Evolutionary conservation across 2,113 vertebrate genomes (phyloP), one percentile per base, ranked within the genome.

Genomic region (Festucalex cinctus): DNA sequence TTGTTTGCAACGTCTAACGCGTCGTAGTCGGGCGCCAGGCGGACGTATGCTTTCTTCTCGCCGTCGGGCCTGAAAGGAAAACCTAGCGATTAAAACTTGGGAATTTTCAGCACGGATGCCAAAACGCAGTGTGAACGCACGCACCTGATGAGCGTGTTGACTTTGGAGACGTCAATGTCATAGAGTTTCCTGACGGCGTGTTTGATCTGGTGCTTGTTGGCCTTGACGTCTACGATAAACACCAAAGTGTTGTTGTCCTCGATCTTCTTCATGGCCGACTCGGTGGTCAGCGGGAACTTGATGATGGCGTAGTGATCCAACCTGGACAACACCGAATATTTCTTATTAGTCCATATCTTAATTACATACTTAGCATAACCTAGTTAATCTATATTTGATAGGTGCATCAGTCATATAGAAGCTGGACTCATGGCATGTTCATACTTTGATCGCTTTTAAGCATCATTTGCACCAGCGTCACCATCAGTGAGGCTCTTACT

Each of bases 221-320:
- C 96, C 76, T 98, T 98, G 80, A 98, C 94, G 4, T 98, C 96
- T 1, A 98, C 97, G 0, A 98, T 99, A 84, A 99, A 99, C 66
- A 99, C 97, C 58, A 99, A 90, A 0, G 97, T 99, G 82, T 99
- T 99, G 86, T 98, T 99, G 87, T 99, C 97, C 80, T 99, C 97
- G 12, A 98, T 99, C 76, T 99, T 99, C 85, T 99, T 99, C 97
- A 99, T 99, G 0, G 97, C 97, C 0, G 97, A 98, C 85, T 99
- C 97, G 1, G 97, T 99, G 62, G 97, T 99, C 90, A 99, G 84
- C 46, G 97, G 97, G 85, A 97, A 99, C 88, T 99, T 99, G 84
- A 99, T 98, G 88, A 99, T 99, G 81, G 97, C 97, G 83, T 99
- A 99, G 78, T 99, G 97, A 81, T 99, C 97, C 91, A 99, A 81